A percentile compares a stretch with the other conserved stretches of the same genome.
Conservation (phyloP, 2,888 invertebrate genomes). For the Drosophila infuscata region DNA sequence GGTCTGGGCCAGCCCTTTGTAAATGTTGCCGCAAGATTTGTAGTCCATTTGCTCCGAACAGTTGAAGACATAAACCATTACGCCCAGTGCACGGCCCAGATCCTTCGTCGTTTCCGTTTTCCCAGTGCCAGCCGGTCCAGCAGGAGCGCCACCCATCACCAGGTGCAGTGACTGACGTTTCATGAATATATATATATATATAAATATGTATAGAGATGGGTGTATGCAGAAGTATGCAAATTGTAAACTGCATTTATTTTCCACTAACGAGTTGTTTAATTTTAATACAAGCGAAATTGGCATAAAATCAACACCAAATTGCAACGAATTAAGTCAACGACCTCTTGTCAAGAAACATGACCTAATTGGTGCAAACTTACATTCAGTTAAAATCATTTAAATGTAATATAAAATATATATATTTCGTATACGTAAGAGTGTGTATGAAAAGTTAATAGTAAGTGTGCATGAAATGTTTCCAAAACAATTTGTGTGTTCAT, state of each 20-base stretch:
- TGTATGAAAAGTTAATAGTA: not conserved
- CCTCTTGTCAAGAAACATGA: constrained; percentile 3
- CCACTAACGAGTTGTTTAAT: constrained; percentile 79
- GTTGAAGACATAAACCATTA: constrained; percentile 99
- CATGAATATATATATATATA: not conserved
- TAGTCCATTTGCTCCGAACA: constrained; percentile 99
- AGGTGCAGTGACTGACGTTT: constrained; percentile 90
- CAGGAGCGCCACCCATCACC: constrained; percentile 98
- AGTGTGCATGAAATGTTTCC: not conserved
- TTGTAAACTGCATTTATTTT: constrained; percentile 69
- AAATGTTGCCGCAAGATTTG: constrained; percentile 97
- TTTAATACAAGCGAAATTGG: constrained; percentile 55
- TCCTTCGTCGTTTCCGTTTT: constrained; percentile 99
- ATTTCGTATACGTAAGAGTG: not conserved
- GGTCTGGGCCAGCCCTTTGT: constrained; percentile 96
- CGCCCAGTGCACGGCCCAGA: constrained; percentile 96
- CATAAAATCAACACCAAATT: constrained; percentile 56
- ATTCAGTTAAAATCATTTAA: constrained; percentile 4
- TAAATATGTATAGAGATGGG: not conserved
- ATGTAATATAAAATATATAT: not conserved
- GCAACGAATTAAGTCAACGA: constrained; percentile 32
- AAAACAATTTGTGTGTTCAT: not conserved
- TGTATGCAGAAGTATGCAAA: constrained; percentile 67
- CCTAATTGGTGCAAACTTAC: constrained; percentile 36
- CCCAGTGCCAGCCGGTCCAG: constrained; percentile 97